A percentile compares a stretch with the other conserved stretches of the same genome.
phyloP scores from a whole-genome alignment of 2,797 vertebrate species.

The Florisuga fusca region DNA sequence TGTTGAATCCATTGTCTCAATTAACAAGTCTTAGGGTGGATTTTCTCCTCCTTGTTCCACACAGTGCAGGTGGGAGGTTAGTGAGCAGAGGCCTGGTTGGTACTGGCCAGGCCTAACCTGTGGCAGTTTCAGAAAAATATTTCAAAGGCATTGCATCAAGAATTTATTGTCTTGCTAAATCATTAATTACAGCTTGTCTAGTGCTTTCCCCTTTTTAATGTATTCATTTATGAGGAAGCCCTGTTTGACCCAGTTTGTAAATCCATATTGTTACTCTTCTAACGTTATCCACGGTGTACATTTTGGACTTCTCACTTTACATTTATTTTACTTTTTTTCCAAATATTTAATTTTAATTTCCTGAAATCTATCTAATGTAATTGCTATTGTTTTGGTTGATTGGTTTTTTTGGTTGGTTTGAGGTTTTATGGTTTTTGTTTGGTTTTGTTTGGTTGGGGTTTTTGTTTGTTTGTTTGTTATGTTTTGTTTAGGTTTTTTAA shows the following conservation, averaged over 20 bases:
- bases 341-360: not conserved
- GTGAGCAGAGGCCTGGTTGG: no score
- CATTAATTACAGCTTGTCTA: not conserved
- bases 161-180: not conserved
- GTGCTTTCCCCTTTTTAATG: not conserved
- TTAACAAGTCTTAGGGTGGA: no score
- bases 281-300: not conserved
- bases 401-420: no score
- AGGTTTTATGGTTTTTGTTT: no score
- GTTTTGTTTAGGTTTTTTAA: not conserved
- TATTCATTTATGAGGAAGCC: not conserved
- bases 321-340: not conserved
- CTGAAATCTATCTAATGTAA: not conserved
- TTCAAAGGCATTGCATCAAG: not conserved
- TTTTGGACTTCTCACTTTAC: not conserved
- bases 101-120: no score
- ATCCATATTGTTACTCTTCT: not conserved
- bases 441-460: no score
- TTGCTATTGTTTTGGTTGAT: not conserved
- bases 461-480: not conserved
- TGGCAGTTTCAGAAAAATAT: not conserved
- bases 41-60: no score
- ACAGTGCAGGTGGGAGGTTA: no score
- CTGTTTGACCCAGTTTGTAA: not conserved
- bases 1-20: no score